Base-by-base conservation (phyloP, 2,797 vertebrate species). In the Kryptolebias ocellatus region DNA sequence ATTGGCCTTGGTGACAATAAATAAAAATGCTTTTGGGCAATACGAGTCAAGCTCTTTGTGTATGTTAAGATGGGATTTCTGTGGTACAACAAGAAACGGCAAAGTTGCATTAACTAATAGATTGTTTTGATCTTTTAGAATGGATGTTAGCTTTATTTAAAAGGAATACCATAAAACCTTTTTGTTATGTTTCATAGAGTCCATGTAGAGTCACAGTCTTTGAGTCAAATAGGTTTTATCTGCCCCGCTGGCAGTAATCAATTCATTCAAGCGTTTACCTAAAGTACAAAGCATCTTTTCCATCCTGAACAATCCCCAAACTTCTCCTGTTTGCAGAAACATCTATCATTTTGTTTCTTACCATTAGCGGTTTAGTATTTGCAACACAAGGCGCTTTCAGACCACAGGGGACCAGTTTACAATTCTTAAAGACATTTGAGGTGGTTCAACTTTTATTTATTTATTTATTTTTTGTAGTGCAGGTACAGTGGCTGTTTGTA, bases 281-380 rank as follows among this genome's bases (percentile, higher is more conserved):
- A 64, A 37, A 67, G 70, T 16, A 51, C 50, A 72, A 70, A 76
- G 63, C 60, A 52, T 28, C 65, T 62, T 71, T 64, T 45, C 18
- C 65, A 51, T 15, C 60, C 62, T 53, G 18, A 76, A 63, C 61
- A 50, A 54, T 29, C 11, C 59, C 60, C 5, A 5, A 44, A 45
- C 18, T 58, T 42, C 3, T 0, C 7, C 51, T 20, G 57, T 51
- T 60, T 53, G 29, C 27, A 54, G 55, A 63, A 39, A 53, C 29
- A 66, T 27, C 34, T 14, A 28, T 31, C 39, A 17, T 31, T 44
- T 60, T 9, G 10, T 58, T 60, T 76, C n/a, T 74, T 58, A 45
- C 65, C 56, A 52, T 60, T 49, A 64, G 46, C 45, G 60, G 79
- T 74, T 69, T 54, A 60, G 46, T 64, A 31, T 63, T 50, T 54